Conservation (phyloP, 2,797 vertebrate genomes). For the Oceanodroma leucorhoa region DNA sequence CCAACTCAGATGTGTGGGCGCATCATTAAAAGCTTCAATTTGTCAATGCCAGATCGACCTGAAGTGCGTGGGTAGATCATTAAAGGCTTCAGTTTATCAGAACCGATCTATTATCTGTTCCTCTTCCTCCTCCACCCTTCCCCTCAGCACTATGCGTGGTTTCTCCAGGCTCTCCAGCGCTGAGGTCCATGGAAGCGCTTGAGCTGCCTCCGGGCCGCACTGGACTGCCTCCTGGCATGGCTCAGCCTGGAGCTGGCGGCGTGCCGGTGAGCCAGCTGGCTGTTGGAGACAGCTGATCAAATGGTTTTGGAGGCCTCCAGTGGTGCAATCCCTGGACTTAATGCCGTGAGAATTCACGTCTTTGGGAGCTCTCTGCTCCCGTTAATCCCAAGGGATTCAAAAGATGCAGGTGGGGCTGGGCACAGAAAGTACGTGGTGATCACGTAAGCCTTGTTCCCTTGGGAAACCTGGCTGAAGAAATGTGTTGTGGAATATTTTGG, state of each 20-base stretch:
- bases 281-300: neutral
- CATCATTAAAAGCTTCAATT: conserved; percentile 64
- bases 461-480: neutral
- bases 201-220: neutral
- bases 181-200: neutral
- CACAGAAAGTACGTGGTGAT: neutral
- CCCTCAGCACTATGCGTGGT: neutral
- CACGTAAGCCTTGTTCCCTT: neutral
- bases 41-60: conserved; percentile 68
- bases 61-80: conserved; percentile 61
- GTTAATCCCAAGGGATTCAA: neutral
- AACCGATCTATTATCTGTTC: conserved; percentile 29
- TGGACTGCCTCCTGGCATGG: neutral
- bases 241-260: neutral
- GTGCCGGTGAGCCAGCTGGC: neutral
- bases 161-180: neutral
- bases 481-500: neutral
- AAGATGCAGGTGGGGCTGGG: conserved; percentile 2
- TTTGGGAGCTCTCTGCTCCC: neutral
- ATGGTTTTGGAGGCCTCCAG: neutral
- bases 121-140: conserved; percentile 24
- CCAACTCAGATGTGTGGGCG: conserved; percentile 46
- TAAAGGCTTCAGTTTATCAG: conserved; percentile 61
- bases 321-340: neutral
- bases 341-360: neutral